Conservation (phyloP, 2,797 vertebrate genomes). For the Prionace glauca region DNA sequence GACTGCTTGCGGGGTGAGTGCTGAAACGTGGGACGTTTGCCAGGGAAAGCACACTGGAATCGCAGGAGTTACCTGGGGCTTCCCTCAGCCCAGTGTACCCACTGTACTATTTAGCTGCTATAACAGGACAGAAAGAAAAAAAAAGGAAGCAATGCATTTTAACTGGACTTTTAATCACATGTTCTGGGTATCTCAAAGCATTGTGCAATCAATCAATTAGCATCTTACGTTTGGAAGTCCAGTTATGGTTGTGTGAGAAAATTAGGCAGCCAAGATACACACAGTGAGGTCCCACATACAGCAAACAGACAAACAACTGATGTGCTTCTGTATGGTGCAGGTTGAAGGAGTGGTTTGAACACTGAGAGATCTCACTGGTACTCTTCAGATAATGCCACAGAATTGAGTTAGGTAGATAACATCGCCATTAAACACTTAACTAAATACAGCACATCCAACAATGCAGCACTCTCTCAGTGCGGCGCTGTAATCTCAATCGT, state of each 20-base stretch:
- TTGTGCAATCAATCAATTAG: background rate
- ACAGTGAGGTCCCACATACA: background rate
- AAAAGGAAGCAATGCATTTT: background rate
- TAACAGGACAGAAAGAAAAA: background rate
- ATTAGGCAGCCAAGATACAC: background rate
- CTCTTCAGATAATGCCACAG: background rate
- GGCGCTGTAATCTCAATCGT: background rate
- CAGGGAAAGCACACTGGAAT: background rate
- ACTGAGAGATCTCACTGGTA: background rate
- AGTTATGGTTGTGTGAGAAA: background rate
- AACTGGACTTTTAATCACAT: background rate
- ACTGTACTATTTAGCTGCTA: background rate
- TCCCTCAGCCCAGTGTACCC: background rate
- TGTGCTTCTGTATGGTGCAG: background rate
- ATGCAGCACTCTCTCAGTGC: background rate
- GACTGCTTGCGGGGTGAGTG: background rate
- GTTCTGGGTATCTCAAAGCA: background rate
- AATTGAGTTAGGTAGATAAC: background rate
- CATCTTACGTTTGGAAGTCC: background rate
- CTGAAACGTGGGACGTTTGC: background rate
- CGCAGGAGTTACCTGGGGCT: background rate
- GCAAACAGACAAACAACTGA: background rate
- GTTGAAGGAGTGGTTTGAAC: background rate
- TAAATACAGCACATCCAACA: too few relatives aligned
- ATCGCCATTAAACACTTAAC: too few relatives aligned